A percentile compares a stretch with the other conserved stretches of the same genome.
phyloP scores from a whole-genome alignment of 2,888 invertebrate genomes.

The Phalera bucephala region DNA sequence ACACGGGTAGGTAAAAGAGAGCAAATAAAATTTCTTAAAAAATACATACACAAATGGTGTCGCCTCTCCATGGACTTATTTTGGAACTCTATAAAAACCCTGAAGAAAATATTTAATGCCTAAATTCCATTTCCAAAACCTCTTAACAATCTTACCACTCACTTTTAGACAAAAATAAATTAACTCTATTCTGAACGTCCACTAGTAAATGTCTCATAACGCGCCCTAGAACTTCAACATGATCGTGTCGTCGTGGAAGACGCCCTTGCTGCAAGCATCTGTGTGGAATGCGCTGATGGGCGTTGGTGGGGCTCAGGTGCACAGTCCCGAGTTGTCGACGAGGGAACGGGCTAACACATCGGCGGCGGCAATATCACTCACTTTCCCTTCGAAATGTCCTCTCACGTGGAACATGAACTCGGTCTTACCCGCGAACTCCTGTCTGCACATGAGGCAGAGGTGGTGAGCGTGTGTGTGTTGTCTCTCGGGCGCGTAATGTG shows the following conservation, averaged over 20 bases:
- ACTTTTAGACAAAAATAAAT: background rate
- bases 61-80: too few relatives aligned
- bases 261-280: slow-evolving; percentile 66
- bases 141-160: too few relatives aligned
- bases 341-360: slow-evolving; percentile 77
- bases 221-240: slow-evolving; percentile 69
- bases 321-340: slow-evolving; percentile 80
- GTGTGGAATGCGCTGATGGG: slow-evolving; percentile 65
- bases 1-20: too few relatives aligned
- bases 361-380: slow-evolving; percentile 77
- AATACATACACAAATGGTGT: too few relatives aligned
- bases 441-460: slow-evolving; percentile 86
- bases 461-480: slow-evolving; percentile 78
- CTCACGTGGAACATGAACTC: slow-evolving; percentile 88
- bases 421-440: slow-evolving; percentile 85
- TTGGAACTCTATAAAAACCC: too few relatives aligned
- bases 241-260: slow-evolving; percentile 73
- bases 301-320: slow-evolving; percentile 78
- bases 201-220: background rate
- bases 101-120: too few relatives aligned
- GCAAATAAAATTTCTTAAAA: too few relatives aligned
- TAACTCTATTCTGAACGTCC: background rate
- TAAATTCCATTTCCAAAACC: too few relatives aligned
- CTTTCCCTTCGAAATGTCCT: slow-evolving; percentile 85
- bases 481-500: slow-evolving; percentile 71